These are phyloP conservation scores for Heloderma charlesbogerti DNA, from an alignment of 2,113 vertebrate genomes.

Conservation along the genomic window DNA sequence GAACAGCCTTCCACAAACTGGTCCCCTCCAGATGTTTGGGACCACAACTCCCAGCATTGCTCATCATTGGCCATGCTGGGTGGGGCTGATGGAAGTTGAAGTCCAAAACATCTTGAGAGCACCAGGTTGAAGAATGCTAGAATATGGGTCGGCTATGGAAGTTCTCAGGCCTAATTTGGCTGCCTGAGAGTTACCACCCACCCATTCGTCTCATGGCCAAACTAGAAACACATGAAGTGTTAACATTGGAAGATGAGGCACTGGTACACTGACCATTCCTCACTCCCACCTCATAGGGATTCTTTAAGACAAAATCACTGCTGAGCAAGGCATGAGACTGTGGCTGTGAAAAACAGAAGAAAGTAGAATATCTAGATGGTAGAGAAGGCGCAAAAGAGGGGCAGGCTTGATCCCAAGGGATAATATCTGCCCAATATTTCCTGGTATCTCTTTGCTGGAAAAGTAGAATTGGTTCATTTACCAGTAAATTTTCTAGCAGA, in stretches of 20 bases:
- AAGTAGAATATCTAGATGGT: neutral
- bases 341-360: neutral
- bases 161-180: no score
- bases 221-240: neutral
- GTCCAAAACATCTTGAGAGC: no score
- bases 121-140: no score
- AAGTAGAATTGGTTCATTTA: neutral
- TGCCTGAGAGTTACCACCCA: no score
- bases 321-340: neutral
- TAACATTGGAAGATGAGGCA: neutral
- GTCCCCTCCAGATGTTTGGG: no score
- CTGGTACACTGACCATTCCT: neutral
- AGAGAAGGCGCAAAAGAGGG: neutral
- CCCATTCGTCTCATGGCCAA: neutral
- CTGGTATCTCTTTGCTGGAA: neutral
- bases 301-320: neutral
- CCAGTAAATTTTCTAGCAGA: neutral
- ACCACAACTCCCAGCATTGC: no score
- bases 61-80: no score
- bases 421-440: neutral
- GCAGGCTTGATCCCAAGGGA: no score
- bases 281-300: neutral
- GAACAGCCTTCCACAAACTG: no score
- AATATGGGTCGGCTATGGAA: no score
- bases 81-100: no score